Base-by-base conservation (phyloP, 2,888 invertebrate genomes). In the Notodonta dromedarius region DNA sequence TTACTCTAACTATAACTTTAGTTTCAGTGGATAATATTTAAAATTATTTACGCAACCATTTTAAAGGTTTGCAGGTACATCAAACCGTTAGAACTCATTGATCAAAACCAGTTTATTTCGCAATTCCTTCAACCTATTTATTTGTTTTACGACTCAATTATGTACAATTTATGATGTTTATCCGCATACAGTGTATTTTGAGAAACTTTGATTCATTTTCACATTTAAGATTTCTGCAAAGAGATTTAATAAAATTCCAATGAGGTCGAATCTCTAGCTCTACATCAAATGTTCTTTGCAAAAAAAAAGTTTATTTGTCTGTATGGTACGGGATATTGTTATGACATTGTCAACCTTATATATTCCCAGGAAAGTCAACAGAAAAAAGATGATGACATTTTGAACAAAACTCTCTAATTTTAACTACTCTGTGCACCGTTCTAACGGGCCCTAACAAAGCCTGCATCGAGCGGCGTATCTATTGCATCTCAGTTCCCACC, bases 401-500 rank as follows among this genome's bases (percentile, higher is more conserved):
- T 35, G 35, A 35, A 35, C 9, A 46, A n/a, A 46, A 46, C 46
- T 13, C 13, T 13, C 46, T n/a, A 11, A 11, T n/a, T 7, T 46
- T 13, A 5, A 11, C 46, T 46, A 46, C 46, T 61, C 65, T 67
- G 59, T 63, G 63, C 60, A 16, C 64, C 65, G 57, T 65, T 58
- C 60, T 75, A 86, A 86, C 77, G 77, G 76, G 76, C 56, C 66
- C 73, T 73, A 82, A 86, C 86, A 86, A 86, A 83, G 84, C 80
- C 79, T 87, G 86, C 86, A 86, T 80, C 83, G 80, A 85, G 73
- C 82, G 77, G 67, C 76, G 71, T 71, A 69, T 72, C 74, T 71
- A 77, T 69, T 76, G 77, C 70, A 76, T 65, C 80, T 76, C 75
- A 71, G 74, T 82, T 79, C 81, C 70, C 76, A 70, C 8, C 35